phyloP scores from a whole-genome alignment of 2,113 vertebrate species.

The Ageneiosus marmoratus region DNA sequence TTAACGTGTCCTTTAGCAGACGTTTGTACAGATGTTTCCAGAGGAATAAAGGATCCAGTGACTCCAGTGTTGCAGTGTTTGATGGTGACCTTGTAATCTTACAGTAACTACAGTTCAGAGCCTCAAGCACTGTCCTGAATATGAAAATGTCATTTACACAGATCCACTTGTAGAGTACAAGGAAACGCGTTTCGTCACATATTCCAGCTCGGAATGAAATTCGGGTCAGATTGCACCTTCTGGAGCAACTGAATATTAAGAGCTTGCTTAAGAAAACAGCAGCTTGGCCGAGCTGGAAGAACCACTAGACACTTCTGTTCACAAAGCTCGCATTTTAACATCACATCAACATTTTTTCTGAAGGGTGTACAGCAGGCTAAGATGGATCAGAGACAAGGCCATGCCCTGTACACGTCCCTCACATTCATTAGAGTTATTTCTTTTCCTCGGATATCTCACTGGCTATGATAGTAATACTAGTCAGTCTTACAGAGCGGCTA shows the following conservation, averaged over 20 bases:
- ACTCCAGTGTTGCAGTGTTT: neutral
- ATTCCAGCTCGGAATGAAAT: neutral
- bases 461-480: neutral
- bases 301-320: neutral
- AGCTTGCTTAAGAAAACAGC: neutral
- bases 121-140: neutral
- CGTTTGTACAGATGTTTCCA: neutral
- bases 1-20: neutral
- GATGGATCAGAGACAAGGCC: neutral
- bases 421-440: neutral
- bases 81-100: neutral
- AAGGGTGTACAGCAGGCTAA: no score
- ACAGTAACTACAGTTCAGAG: neutral
- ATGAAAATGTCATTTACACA: neutral
- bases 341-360: neutral
- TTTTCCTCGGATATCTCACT: neutral
- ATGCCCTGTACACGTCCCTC: neutral
- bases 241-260: slow-evolving; percentile 1
- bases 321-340: neutral
- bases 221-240: neutral
- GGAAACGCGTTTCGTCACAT: neutral
- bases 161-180: no score
- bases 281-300: neutral
- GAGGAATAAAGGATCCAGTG: neutral
- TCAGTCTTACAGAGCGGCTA: neutral